Base-by-base conservation (phyloP, 2,113 vertebrate species). In the Picathartes gymnocephalus region DNA sequence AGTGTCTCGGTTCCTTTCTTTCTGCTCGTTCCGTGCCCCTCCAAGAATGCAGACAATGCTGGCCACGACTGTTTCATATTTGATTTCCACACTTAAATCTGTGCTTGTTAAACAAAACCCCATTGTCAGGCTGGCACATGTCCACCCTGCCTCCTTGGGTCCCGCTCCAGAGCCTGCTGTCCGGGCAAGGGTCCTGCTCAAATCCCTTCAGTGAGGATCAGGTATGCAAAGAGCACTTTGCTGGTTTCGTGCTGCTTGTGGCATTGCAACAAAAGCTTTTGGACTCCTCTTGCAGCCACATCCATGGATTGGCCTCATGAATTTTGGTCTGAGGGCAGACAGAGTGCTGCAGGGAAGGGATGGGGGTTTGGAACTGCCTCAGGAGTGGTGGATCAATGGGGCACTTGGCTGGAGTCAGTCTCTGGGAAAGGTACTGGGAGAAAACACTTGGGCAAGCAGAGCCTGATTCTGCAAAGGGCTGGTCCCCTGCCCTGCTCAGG, bases 41-140 rank as follows among this genome's bases (percentile, higher is more conserved):
- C 88, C 91, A 96, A 91, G 96, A 96, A 97, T 92, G 95, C 68
- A 90, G 88, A 95, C 93, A 95, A 92, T 96, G 96, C 83, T 95
- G 72, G 93, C 91, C 58, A 45, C 2, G 30, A 82, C 70, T 94
- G 80, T 61, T 97, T 91, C 76, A 68, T 21, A 39, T 95, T 96
- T 88, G 73, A 91, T 92, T 96, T 95, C 87, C 91, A 54, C 33
- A 88, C 86, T 97, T 85, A 64, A 85, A 95, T 88, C 72, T 81
- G 44, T 11, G 39, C 53, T 89, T 33, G 51, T 78, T 95, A 93
- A 95, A 73, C 2, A 58, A 66, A 95, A 77, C 56, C 85, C 81
- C 72, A 60, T 65, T 93, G 94, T 79, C 88, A 95, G 77, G 70
- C 17, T 96, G 96, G 95, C 92, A 71, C 4, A 4, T 5, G 6